A percentile compares a stretch with the other conserved stretches of the same genome.
Conservation (phyloP, 1,140 invertebrate genomes). For the Aphis craccivora region DNA sequence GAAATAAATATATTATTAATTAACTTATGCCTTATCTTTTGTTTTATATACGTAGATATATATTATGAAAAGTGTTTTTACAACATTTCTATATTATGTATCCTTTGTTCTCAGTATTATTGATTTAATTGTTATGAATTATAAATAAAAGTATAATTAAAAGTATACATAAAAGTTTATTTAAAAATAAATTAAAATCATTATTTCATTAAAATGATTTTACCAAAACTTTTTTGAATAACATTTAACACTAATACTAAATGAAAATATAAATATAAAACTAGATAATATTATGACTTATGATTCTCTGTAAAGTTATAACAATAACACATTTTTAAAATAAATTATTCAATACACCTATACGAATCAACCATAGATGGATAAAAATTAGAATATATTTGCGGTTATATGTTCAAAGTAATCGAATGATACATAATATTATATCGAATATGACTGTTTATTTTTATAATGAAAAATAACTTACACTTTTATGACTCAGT, state of each 20-base stretch:
- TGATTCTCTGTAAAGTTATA: background rate
- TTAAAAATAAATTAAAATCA: background rate
- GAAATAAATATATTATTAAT: background rate
- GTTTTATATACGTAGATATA: background rate
- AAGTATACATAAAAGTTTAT: background rate
- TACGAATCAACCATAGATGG: background rate
- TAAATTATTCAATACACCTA: background rate
- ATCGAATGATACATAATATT: background rate
- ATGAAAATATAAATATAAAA: background rate
- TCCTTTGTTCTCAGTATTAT: background rate
- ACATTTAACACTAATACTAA: background rate
- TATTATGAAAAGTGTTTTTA: background rate
- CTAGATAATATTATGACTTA: background rate
- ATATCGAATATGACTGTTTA: background rate
- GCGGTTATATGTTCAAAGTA: no score
- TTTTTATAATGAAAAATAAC: background rate
- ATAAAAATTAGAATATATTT: background rate
- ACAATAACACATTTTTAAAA: background rate
- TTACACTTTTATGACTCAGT: background rate
- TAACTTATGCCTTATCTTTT: background rate
- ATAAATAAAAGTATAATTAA: background rate
- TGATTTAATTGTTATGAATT: background rate
- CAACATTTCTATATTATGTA: no score
- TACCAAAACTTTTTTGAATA: background rate
- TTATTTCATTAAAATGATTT: background rate